phyloP scores from a whole-genome alignment of 2,797 vertebrate genomes.

The Podargus strigoides region DNA sequence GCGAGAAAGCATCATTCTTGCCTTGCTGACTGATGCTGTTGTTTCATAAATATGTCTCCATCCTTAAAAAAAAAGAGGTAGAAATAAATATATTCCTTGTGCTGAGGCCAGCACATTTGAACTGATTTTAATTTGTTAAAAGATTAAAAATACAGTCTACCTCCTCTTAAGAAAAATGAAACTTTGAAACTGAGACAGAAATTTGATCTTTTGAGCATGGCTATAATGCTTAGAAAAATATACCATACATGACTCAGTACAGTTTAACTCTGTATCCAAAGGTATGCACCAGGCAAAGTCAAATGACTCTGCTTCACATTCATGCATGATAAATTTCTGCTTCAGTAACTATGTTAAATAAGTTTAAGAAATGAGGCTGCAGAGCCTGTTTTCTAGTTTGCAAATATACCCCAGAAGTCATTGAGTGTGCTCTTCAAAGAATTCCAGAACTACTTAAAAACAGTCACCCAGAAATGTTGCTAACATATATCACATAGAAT shows the following conservation, averaged over 20 bases:
- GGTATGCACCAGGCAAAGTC: neutral
- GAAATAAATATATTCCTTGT: neutral
- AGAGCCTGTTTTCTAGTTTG: neutral
- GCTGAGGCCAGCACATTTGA: neutral
- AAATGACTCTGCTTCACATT: conserved; percentile 23
- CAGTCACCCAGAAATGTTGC: neutral
- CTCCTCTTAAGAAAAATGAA: conserved; percentile 17
- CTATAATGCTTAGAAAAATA: conserved; percentile 53
- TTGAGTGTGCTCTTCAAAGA: neutral
- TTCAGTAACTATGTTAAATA: conserved; percentile 19
- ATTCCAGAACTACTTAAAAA: neutral
- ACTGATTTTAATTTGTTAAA: conserved; percentile 38
- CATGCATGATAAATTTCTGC: conserved; percentile 2
- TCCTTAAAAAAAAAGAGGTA: neutral
- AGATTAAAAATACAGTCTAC: conserved; percentile 40
- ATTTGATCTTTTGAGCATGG: conserved; percentile 6
- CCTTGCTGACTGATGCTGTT: neutral
- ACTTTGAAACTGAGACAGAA: conserved; percentile 52
- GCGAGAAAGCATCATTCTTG: neutral
- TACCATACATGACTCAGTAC: conserved; percentile 1
- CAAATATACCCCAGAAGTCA: neutral
- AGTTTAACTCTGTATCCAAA: conserved; percentile 40
- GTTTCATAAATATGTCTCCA: neutral
- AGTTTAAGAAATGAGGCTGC: neutral
- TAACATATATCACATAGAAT: neutral